Conservation (phyloP, 1,140 invertebrate genomes). For the Drosophila eugracilis region DNA sequence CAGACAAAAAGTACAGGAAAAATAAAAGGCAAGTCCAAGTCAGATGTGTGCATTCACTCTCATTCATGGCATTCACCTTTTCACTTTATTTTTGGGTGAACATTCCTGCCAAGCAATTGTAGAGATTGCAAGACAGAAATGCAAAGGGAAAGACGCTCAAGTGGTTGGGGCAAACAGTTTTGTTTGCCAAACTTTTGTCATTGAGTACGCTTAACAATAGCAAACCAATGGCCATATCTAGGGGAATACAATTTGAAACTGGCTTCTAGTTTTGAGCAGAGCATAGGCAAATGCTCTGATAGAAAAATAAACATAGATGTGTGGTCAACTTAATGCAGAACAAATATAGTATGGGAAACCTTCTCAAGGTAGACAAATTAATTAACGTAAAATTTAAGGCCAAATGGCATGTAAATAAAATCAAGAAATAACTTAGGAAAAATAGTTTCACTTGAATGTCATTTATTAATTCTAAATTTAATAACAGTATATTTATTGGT, state of each 20-base stretch:
- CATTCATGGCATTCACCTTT: conserved; percentile 13
- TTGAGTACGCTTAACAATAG: conserved; percentile 56
- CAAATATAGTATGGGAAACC: conserved; percentile 4
- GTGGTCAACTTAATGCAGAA: conserved; percentile 3
- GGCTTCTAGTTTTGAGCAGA: not conserved
- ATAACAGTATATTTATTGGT: conserved; percentile 2
- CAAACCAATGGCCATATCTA: conserved; percentile 46
- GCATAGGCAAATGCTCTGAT: not conserved
- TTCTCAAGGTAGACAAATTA: not conserved
- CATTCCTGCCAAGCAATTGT: conserved; percentile 63
- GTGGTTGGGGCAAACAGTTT: conserved; percentile 60
- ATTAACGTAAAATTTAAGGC: not conserved
- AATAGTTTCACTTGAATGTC: too few species aligned
- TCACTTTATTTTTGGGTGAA: conserved; percentile 54
- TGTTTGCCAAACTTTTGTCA: conserved; percentile 78
- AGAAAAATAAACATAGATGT: not conserved
- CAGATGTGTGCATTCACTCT: conserved; percentile 23
- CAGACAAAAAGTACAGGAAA: conserved; percentile 54
- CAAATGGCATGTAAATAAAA: conserved; percentile 7
- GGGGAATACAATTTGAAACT: not conserved
- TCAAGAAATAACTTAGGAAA: not conserved
- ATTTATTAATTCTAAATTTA: conserved; percentile 1
- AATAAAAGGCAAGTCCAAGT: conserved; percentile 24
- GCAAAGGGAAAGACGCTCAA: conserved; percentile 77
- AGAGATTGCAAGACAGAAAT: conserved; percentile 79